Percentiles rank a stretch among this genome's conserved stretches.
Evolutionary conservation across 2,113 vertebrate genomes (phyloP).

Genomic region (Sisor rabdophorus): DNA sequence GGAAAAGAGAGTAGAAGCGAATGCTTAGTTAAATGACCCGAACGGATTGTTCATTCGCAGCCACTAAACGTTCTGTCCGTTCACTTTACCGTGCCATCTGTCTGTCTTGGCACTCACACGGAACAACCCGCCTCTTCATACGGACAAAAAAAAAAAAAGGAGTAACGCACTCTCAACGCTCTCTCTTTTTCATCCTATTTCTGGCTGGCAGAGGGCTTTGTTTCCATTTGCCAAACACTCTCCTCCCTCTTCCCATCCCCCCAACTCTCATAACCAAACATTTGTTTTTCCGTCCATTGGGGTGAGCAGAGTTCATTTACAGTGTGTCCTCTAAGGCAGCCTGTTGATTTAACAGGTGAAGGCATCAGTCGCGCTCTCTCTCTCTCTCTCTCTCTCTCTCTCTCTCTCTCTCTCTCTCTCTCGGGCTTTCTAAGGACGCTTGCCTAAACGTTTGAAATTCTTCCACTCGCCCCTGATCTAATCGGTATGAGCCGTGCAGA

Average conservation of each 20-base stretch:
- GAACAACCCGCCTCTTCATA: not conserved
- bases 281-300: slow-evolving; percentile 14
- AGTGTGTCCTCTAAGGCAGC: slow-evolving; percentile 21
- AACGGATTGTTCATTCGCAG: slow-evolving; percentile 12
- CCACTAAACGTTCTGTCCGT: not conserved
- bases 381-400: slow-evolving; percentile 2
- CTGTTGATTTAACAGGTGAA: slow-evolving; percentile 22
- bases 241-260: slow-evolving; percentile 17
- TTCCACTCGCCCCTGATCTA: not conserved
- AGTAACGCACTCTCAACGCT: not conserved
- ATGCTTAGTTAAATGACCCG: not conserved
- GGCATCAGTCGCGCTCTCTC: slow-evolving; percentile 9
- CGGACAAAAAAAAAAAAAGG: not conserved
- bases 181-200: not conserved
- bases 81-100: slow-evolving; percentile 24
- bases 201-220: not conserved
- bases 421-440: not conserved
- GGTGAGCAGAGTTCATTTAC: not conserved
- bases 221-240: not conserved
- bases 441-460: not conserved
- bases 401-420: slow-evolving; percentile 10
- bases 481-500: not conserved
- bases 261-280: slow-evolving; percentile 33
- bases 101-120: not conserved
- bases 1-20: too few relatives aligned